Evolutionary conservation across 2,113 vertebrate species (phyloP).

Genomic region (Monopterus albus): DNA sequence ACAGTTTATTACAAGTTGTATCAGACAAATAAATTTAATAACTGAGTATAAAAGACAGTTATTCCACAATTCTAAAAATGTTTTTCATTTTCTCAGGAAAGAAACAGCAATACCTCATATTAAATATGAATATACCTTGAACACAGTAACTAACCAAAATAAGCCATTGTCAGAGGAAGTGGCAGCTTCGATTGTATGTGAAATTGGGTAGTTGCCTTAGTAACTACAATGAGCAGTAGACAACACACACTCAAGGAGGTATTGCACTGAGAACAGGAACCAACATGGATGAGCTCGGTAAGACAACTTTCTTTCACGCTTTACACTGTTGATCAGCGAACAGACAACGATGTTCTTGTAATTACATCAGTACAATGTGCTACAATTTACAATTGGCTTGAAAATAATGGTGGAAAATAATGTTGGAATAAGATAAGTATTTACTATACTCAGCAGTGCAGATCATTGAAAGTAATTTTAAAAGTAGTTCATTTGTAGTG

Average conservation of each 20-base stretch:
- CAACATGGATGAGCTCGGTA: constrained; percentile 78
- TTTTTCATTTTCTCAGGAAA: constrained; percentile 31
- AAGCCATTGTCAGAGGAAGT: constrained; percentile 56
- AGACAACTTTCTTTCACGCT: constrained; percentile 37
- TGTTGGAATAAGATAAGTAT: neutral
- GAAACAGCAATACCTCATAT: neutral
- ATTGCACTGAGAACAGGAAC: constrained; percentile 21
- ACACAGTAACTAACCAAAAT: neutral
- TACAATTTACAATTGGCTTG: too few species aligned
- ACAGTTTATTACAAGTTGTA: neutral
- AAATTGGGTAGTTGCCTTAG: constrained; percentile 24
- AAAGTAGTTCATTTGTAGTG: too few species aligned
- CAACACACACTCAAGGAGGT: constrained; percentile 1
- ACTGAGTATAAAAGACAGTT: neutral
- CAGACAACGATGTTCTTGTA: neutral
- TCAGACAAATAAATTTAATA: neutral
- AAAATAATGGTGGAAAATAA: too few species aligned
- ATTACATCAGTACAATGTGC: neutral
- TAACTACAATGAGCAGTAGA: constrained; percentile 29
- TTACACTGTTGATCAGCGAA: neutral
- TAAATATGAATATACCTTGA: neutral
- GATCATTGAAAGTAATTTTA: neutral
- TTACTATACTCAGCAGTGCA: neutral
- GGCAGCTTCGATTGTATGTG: constrained; percentile 9
- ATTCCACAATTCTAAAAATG: neutral